A percentile compares a stretch with the other conserved stretches of the same genome.
These are phyloP conservation scores for Remorina albescens DNA, from an alignment of 2,797 vertebrate species.

Conservation along the genomic window DNA sequence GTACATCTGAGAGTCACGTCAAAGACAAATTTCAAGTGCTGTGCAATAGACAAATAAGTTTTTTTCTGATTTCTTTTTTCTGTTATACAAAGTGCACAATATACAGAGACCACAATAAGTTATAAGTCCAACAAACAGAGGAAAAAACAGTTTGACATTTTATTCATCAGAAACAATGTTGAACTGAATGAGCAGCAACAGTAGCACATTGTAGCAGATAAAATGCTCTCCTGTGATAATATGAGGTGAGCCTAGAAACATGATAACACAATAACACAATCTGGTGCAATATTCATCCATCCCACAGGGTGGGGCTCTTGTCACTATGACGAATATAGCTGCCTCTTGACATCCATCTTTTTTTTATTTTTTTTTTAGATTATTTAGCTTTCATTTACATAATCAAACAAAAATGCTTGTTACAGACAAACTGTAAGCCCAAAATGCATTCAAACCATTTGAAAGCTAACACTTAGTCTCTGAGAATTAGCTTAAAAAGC, in stretches of 20 bases:
- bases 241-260: neutral
- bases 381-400: neutral
- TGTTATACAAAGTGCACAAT: no score
- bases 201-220: neutral
- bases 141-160: neutral
- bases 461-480: neutral
- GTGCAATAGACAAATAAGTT: no score
- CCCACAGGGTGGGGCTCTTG: slow-evolving; percentile 44
- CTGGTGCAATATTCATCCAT: neutral
- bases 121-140: neutral
- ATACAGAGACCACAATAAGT: no score
- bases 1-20: no score
- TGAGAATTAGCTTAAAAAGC: neutral
- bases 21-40: no score
- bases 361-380: no score
- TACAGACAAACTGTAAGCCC: neutral
- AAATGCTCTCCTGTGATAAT: neutral
- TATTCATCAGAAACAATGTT: neutral
- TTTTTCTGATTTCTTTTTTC: no score
- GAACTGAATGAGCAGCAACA: neutral
- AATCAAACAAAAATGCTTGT: neutral
- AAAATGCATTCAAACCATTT: neutral
- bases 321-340: slow-evolving; percentile 3
- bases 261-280: neutral
- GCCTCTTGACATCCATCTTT: neutral